Evolutionary conservation across 2,888 invertebrate species (phyloP), one percentile per base, ranked within the genome.

Genomic region (Amphiduros pacificus): DNA sequence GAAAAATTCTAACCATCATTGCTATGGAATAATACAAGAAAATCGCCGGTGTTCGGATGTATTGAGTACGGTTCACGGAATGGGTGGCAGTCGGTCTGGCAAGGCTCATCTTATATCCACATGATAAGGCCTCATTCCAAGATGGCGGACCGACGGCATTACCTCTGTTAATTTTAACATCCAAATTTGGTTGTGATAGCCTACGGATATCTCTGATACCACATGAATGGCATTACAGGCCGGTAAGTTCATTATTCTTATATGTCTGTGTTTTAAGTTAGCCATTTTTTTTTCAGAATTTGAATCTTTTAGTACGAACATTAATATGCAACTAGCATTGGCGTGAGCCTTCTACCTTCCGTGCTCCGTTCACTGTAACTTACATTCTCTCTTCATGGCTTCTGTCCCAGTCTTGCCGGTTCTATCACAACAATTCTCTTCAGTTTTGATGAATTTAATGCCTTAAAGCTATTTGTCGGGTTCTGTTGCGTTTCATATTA

Each of bases 141-240:
- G 44, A 44, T 44, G 44, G 44, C 44, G 20, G 44, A n/a, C 44
- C n/a, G 22, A n/a, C 44, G n/a, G 22, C 22, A 22, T 20, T n/a
- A n/a, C 22, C 20, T 22, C n/a, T 44, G 20, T 22, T 44, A 20
- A 22, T 44, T 22, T 44, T 22, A n/a, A 20, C 44, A 44, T 44
- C 44, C 6, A 20, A 9, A 20, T 20, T 22, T 44, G 44, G 44
- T 44, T 44, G 6, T 22, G n/a, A 22, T 44, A 20, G 44, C 44
- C 22, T 22, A 20, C 20, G 44, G n/a, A 22, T 22, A 44, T 4
- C 22, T 44, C 44, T 5, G n/a, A 44, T 44, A 44, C 44, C 44
- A 44, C 22, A 44, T 44, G 44, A 44, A 44, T 44, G 44, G 44
- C n/a, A 44, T 44, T 44, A 44, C 44, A 44, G 44, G 44, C 44